A percentile compares a stretch with the other conserved stretches of the same genome.
Conservation (phyloP, 1,140 invertebrate species). For the Psix sp. region DNA sequence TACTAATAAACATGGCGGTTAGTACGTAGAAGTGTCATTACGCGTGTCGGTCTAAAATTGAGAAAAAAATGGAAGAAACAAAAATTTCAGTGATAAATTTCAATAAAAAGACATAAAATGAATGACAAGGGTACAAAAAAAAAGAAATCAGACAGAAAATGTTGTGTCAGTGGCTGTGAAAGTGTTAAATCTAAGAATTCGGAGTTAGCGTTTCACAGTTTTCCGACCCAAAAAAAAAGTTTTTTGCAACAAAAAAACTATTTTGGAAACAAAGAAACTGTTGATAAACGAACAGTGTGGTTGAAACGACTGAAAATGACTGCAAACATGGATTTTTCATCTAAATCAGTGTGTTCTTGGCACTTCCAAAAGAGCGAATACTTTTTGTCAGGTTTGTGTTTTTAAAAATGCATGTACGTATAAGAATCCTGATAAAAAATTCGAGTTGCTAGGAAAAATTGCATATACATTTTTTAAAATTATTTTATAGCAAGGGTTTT, state of each 20-base stretch:
- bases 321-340: not conserved
- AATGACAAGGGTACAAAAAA: no score
- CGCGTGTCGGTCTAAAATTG: no score
- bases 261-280: slow-evolving; percentile 5
- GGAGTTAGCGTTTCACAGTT: not conserved
- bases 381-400: not conserved
- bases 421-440: no score
- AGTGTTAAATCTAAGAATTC: not conserved
- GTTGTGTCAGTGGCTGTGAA: slow-evolving; percentile 6
- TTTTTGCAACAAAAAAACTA: slow-evolving; percentile 2
- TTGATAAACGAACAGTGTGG: slow-evolving; percentile 3
- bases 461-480: no score
- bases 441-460: no score
- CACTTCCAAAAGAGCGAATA: slow-evolving; percentile 3
- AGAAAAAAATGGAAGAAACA: no score
- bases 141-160: not conserved
- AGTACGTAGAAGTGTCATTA: not conserved
- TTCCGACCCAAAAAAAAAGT: not conserved
- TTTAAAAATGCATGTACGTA: no score
- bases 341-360: not conserved
- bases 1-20: slow-evolving; percentile 6
- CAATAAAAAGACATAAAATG: no score
- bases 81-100: no score
- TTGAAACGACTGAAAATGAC: slow-evolving; percentile 1
- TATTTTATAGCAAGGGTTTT: no score